A percentile compares a stretch with the other conserved stretches of the same genome.
These are phyloP conservation scores for Mizuhopecten yessoensis DNA, from an alignment of 1,140 invertebrate genomes.

Conservation along the genomic window DNA sequence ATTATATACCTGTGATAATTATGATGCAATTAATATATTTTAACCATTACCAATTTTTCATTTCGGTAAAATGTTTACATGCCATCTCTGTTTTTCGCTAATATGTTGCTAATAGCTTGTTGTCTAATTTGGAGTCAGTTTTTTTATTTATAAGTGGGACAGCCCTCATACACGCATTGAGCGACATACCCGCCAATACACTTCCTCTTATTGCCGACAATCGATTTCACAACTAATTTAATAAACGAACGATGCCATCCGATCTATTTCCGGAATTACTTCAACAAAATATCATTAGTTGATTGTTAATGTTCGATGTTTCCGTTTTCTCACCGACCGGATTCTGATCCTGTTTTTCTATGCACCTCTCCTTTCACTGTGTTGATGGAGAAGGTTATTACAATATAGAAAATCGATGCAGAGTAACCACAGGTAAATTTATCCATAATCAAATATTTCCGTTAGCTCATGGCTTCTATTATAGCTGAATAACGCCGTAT, in stretches of 20 bases:
- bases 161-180: neutral
- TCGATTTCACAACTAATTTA: conserved; percentile 60
- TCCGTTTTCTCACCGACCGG: conserved; percentile 48
- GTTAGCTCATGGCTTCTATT: conserved; percentile 39
- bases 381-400: conserved; percentile 19
- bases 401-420: conserved; percentile 48
- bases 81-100: neutral
- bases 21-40: neutral
- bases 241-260: conserved; percentile 57
- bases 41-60: neutral
- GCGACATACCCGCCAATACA: conserved; percentile 12
- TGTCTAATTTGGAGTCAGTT: neutral
- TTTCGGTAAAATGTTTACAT: neutral
- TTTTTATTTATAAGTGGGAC: neutral
- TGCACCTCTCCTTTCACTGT: conserved; percentile 24
- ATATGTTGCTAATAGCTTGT: neutral
- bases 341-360: conserved; percentile 35
- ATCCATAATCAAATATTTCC: conserved; percentile 54
- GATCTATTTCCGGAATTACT: conserved; percentile 62
- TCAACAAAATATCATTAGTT: conserved; percentile 68
- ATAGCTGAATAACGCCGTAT: conserved; percentile 32
- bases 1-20: too few relatives aligned
- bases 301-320: conserved; percentile 60
- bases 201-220: conserved; percentile 41
- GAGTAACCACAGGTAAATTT: conserved; percentile 58